Evolutionary conservation across 1,140 invertebrate genomes (phyloP).

Genomic region (Panagrolaimus sp.): DNA sequence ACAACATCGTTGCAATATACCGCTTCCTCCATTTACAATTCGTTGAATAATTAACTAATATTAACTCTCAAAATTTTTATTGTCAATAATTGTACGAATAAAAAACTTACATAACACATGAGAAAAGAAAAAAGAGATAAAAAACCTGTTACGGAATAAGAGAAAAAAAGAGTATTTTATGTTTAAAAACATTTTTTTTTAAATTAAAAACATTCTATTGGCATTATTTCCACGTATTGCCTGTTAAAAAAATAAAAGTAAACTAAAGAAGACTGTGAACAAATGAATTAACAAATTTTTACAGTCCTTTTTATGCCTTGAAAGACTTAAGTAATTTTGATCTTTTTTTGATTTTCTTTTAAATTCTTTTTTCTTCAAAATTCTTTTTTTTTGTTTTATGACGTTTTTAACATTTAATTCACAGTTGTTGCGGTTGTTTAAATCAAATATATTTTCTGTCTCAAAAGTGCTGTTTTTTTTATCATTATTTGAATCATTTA

Average conservation of each 20-base stretch:
- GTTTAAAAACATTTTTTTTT: too few species aligned
- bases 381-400: too few species aligned
- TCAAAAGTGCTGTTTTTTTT: neutral
- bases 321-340: too few species aligned
- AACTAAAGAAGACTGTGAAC: too few species aligned
- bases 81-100: neutral
- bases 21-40: constrained; percentile 38
- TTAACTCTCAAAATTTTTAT: neutral
- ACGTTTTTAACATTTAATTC: too few species aligned
- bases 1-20: constrained; percentile 45
- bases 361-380: too few species aligned
- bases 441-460: neutral
- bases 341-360: too few species aligned
- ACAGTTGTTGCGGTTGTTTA: neutral
- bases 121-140: neutral
- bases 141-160: constrained; percentile 12
- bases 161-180: neutral
- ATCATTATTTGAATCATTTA: constrained; percentile 1
- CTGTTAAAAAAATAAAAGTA: too few species aligned
- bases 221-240: too few species aligned
- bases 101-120: neutral
- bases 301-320: too few species aligned
- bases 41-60: constrained; percentile 10
- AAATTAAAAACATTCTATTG: too few species aligned
- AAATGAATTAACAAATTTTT: too few species aligned